Conservation (phyloP, 2,797 vertebrate genomes). For the Rhabdomys pumilio region DNA sequence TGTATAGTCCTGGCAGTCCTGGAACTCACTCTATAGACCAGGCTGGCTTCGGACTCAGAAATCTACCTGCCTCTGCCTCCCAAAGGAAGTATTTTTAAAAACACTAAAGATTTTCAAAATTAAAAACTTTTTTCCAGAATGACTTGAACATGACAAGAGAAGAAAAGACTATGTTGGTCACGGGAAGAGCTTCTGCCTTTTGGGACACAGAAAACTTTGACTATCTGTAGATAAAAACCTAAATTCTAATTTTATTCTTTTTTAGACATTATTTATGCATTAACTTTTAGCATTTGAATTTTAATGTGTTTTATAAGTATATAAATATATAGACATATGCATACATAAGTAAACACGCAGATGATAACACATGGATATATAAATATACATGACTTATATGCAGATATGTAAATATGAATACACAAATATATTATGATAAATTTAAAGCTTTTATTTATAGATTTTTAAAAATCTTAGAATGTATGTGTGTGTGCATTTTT, state of each 20-base stretch:
- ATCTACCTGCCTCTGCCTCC: too few relatives aligned
- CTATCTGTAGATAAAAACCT: not conserved
- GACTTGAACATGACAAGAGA: not conserved
- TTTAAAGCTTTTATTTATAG: not conserved
- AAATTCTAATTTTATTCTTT: conserved; percentile 14
- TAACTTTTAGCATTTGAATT: not conserved
- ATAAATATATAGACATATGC: not conserved
- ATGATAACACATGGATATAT: not conserved
- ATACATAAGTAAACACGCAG: not conserved
- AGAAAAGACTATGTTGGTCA: not conserved
- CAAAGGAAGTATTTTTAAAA: not conserved
- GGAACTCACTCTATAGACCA: too few relatives aligned
- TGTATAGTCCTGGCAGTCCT: too few relatives aligned
- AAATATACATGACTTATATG: not conserved
- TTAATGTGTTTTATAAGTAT: not conserved
- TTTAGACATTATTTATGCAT: not conserved
- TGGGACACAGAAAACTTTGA: not conserved
- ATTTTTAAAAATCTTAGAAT: not conserved
- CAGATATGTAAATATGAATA: not conserved
- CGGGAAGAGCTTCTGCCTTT: not conserved
- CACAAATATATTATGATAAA: not conserved
- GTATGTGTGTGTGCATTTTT: not conserved
- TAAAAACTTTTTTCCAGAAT: conserved; percentile 6
- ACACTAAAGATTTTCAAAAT: conserved; percentile 42
- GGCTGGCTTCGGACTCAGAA: too few relatives aligned